Evolutionary conservation across 35 echinoderm and acorn worm genomes (phyloP), one percentile per base, ranked within the genome.

Genomic region (Heliocidaris erythrogramma): DNA sequence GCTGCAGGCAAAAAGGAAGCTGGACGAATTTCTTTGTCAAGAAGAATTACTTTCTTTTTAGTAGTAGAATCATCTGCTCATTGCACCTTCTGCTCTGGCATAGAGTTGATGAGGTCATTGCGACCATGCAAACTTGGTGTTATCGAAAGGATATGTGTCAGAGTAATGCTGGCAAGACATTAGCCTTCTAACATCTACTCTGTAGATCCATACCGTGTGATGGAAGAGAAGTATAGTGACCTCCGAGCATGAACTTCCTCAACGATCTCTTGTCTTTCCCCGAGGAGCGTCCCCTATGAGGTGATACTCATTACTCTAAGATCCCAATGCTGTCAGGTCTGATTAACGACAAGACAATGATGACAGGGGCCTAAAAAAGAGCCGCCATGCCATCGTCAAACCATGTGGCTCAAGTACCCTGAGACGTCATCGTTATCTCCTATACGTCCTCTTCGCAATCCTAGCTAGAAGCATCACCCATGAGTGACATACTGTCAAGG

Each of bases 281-380:
- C 14, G 87, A 89, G 47, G 87, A 48, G 8, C 87, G 31, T 89
- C 31, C 47, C 65, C 31, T 32, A 89, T 48, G 47, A 48, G 87
- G 32, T 89, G 87, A 13, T 89, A 32, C 87, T 89, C 87, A 48
- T 89, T 89, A 89, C 87, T 32, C 30, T 48, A 27, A 48, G 87
- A 89, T 89, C 87, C 87, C 31, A 89, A 16, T 17, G 47, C 87
- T 89, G 87, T 89, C 87, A 89, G 32, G 47, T 18, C 32, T 48
- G 87, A 89, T 89, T 89, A 89, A 89, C 87, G 29, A 24, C 12
- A 2, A 89, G 87, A 89, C 87, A 89, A 89, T 89, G 87, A 47
- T 48, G 87, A 89, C 87, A 48, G 32, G 31, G 47, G 31, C 87
- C 47, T 89, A 31, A 47, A 29, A 48, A 47, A 48, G 47, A 89